A percentile compares a stretch with the other conserved stretches of the same genome.
These are phyloP conservation scores for Neopelma chrysocephalum DNA, from an alignment of 2,797 vertebrate species.

Conservation along the genomic window DNA sequence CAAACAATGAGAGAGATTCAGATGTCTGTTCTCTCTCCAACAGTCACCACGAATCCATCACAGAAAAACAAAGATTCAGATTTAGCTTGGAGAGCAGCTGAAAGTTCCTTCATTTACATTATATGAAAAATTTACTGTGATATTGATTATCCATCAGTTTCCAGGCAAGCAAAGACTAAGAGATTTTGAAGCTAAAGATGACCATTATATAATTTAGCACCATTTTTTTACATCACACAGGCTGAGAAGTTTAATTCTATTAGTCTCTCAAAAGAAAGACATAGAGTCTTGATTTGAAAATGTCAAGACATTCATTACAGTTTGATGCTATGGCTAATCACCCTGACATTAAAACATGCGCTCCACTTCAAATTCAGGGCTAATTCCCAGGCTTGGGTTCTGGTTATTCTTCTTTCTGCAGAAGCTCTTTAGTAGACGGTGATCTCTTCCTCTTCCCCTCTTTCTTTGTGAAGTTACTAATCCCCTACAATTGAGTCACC, in stretches of 20 bases:
- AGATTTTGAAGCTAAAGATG: constrained; percentile 8
- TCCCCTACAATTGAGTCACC: neutral
- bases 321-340: constrained; percentile 40
- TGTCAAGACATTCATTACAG: constrained; percentile 46
- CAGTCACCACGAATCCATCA: neutral
- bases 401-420: neutral
- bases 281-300: constrained; percentile 48
- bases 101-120: neutral
- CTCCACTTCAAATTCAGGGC: neutral
- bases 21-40: neutral
- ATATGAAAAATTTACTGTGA: neutral
- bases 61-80: neutral
- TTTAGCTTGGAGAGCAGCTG: neutral
- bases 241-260: constrained; percentile 24
- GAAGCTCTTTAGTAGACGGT: neutral
- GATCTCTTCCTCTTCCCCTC: neutral
- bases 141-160: constrained; percentile 19
- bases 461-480: neutral
- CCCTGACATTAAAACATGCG: constrained; percentile 42
- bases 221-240: constrained; percentile 10
- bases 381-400: neutral
- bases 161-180: constrained; percentile 2
- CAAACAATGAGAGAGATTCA: neutral
- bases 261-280: constrained; percentile 6
- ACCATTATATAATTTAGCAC: neutral